Conservation (phyloP, 2,113 vertebrate genomes). For the Pluvianellus socialis region DNA sequence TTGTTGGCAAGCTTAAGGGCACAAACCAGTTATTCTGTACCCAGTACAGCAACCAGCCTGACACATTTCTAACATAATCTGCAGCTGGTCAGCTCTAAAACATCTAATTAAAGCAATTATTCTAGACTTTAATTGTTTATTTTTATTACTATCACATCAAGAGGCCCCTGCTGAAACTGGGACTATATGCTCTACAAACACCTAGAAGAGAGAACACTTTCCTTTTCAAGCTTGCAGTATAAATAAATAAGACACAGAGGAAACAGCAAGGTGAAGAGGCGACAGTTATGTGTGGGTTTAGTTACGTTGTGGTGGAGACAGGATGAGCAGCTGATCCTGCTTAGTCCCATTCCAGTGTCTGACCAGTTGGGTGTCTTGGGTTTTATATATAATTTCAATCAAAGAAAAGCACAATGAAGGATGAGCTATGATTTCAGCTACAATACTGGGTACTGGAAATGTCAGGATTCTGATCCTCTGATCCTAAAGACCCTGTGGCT, state of each 20-base stretch:
- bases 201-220: not conserved
- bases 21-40: not conserved
- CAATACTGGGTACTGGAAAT: not conserved
- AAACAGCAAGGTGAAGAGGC: not conserved
- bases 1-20: not conserved
- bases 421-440: not conserved
- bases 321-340: not conserved
- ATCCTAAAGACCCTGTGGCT: not conserved
- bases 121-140: slow-evolving; percentile 15
- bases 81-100: slow-evolving; percentile 14
- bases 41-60: not conserved
- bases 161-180: not conserved
- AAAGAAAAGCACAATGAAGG: not conserved
- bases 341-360: not conserved
- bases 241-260: not conserved
- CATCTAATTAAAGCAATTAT: slow-evolving; percentile 31
- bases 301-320: not conserved
- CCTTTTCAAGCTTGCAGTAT: not conserved
- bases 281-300: not conserved
- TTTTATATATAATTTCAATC: not conserved
- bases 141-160: not conserved
- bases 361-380: not conserved
- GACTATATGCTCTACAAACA: not conserved
- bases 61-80: not conserved
- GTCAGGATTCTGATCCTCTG: not conserved